These are phyloP conservation scores for Limanda limanda DNA, from an alignment of 2,113 vertebrate genomes.

Conservation along the genomic window DNA sequence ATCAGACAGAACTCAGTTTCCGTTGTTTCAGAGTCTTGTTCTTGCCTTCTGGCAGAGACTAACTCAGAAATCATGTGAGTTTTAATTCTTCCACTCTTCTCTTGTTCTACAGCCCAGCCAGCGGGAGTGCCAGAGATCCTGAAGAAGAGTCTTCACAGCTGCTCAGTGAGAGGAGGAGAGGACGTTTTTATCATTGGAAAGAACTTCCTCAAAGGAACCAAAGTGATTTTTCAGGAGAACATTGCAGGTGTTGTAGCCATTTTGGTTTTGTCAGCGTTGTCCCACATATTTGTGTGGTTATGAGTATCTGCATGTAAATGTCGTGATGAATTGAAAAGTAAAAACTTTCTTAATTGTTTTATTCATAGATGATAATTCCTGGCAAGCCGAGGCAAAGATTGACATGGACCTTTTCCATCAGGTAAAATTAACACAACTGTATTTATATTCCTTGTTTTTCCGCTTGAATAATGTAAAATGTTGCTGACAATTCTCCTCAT, in stretches of 20 bases:
- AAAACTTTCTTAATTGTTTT: slow-evolving; percentile 39
- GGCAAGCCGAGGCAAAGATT: slow-evolving; percentile 98
- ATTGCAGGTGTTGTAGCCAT: slow-evolving; percentile 74
- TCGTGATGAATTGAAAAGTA: not conserved
- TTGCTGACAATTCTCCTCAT: too few relatives aligned
- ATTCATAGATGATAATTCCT: slow-evolving; percentile 92
- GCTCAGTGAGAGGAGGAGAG: slow-evolving; percentile 94
- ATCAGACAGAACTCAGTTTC: not conserved
- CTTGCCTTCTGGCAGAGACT: not conserved
- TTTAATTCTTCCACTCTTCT: slow-evolving; percentile 12
- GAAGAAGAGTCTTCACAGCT: slow-evolving; percentile 97
- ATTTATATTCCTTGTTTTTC: not conserved
- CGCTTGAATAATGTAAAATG: not conserved
- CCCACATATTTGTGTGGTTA: not conserved
- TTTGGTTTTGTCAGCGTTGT: slow-evolving; percentile 14
- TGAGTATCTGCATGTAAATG: not conserved
- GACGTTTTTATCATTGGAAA: slow-evolving; percentile 99
- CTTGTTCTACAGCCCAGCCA: slow-evolving; percentile 89
- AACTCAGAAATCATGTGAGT: slow-evolving; percentile 18
- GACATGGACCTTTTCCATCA: slow-evolving; percentile 99
- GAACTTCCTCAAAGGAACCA: slow-evolving; percentile 99
- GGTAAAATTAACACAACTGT: slow-evolving; percentile 79
- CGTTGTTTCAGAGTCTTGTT: not conserved
- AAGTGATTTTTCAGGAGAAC: slow-evolving; percentile 98
- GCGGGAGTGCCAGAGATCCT: slow-evolving; percentile 98